phyloP scores from a whole-genome alignment of 2,113 vertebrate genomes.

The Chlamydotis undulata region DNA sequence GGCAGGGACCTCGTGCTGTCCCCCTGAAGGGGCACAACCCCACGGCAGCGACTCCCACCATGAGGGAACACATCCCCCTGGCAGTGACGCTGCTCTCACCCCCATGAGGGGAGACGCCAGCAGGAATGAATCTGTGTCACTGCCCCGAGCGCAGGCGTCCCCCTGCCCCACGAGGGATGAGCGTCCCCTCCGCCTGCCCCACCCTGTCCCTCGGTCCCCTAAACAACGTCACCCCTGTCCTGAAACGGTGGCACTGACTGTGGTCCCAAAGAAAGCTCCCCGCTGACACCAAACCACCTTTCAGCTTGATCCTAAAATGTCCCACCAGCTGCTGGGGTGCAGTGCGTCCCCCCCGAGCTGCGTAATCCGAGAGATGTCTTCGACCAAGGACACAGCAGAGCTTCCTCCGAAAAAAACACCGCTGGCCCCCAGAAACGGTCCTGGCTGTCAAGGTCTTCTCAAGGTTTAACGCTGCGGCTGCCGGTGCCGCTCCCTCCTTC shows the following conservation, averaged over 20 bases:
- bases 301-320: not conserved
- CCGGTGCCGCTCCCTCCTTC: not conserved
- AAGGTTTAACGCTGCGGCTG: rapidly evolving
- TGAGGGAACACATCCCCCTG: not conserved
- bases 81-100: no score
- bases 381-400: not conserved
- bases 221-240: not conserved
- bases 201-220: not conserved
- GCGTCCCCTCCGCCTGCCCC: not conserved
- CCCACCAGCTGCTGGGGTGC: not conserved
- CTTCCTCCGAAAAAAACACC: not conserved
- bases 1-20: no score
- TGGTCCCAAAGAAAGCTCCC: not conserved
- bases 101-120: no score
- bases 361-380: not conserved
- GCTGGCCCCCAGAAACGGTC: not conserved
- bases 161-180: not conserved
- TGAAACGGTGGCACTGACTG: not conserved
- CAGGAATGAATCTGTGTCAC: no score
- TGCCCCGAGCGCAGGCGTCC: rapidly evolving
- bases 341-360: rapidly evolving
- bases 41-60: rapidly evolving
- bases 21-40: no score
- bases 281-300: rapidly evolving
- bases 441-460: not conserved